phyloP scores from a whole-genome alignment of 2,797 vertebrate genomes.

The Myripristis murdjan region DNA sequence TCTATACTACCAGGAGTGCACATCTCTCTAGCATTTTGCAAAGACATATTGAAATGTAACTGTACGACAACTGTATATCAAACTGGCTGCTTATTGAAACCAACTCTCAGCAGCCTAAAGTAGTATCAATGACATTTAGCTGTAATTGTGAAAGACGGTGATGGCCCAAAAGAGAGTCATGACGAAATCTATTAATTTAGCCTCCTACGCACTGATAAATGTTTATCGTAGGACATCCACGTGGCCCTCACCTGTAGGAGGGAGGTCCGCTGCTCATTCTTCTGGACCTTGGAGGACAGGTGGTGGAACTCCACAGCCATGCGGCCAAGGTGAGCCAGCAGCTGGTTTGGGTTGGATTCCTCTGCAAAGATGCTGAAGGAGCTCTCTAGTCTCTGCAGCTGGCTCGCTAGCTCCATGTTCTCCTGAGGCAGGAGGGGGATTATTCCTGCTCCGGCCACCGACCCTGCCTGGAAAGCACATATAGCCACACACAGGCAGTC shows the following conservation, averaged over 20 bases:
- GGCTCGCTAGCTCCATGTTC: slow-evolving; percentile 91
- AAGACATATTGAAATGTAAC: not conserved
- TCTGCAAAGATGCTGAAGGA: slow-evolving; percentile 95
- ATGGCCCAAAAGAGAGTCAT: not conserved
- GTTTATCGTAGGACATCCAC: not conserved
- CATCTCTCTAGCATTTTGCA: too few relatives aligned
- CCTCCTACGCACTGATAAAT: not conserved
- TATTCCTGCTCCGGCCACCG: slow-evolving; percentile 72
- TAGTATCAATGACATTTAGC: too few relatives aligned
- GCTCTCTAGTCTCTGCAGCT: slow-evolving; percentile 94
- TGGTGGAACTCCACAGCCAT: slow-evolving; percentile 99
- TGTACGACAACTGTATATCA: too few relatives aligned
- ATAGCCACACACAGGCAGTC: slow-evolving; percentile 45
- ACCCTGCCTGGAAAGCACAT: slow-evolving; percentile 68
- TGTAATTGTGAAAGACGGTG: not conserved
- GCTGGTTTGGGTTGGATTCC: slow-evolving; percentile 96
- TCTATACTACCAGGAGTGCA: too few relatives aligned
- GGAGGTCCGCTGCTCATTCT: slow-evolving; percentile 96
- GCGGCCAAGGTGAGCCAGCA: slow-evolving; percentile 94
- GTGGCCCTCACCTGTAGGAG: slow-evolving; percentile 90
- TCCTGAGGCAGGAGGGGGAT: slow-evolving; percentile 84
- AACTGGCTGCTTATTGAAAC: too few relatives aligned
- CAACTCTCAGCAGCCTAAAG: too few relatives aligned
- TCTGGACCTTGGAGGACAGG: slow-evolving; percentile 97
- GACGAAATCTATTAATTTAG: not conserved